Percentiles rank a stretch among this genome's conserved stretches.
Conservation (phyloP, 2,888 invertebrate species). For the Synergus japonicus region DNA sequence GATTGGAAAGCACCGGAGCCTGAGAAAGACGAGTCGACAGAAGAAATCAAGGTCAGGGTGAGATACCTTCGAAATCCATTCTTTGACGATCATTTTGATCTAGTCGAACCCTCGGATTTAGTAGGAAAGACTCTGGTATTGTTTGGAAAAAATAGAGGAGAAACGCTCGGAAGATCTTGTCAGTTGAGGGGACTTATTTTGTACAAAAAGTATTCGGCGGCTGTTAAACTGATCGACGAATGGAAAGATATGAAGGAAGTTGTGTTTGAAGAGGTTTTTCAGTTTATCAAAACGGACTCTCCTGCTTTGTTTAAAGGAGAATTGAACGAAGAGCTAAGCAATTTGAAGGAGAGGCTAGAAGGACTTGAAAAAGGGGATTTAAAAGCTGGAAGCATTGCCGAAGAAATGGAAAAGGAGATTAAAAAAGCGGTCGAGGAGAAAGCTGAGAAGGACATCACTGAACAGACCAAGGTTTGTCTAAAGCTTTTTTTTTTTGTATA, state of each 20-base stretch:
- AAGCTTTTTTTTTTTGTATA: conserved; percentile 34
- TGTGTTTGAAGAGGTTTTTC: conserved; percentile 76
- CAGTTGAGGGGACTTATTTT: conserved; percentile 84
- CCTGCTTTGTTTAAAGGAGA: conserved; percentile 68
- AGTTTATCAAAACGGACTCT: conserved; percentile 73
- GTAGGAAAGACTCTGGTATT: conserved; percentile 90
- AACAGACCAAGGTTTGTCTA: conserved; percentile 79
- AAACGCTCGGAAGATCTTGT: conserved; percentile 80
- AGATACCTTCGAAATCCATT: conserved; percentile 88
- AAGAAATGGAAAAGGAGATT: conserved; percentile 78
- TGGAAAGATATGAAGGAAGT: conserved; percentile 66
- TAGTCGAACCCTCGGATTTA: conserved; percentile 84
- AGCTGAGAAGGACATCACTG: conserved; percentile 80
- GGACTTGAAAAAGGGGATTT: conserved; percentile 59
- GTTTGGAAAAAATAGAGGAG: conserved; percentile 79
- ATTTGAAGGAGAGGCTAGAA: conserved; percentile 60
- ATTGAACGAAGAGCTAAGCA: conserved; percentile 73
- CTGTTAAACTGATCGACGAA: conserved; percentile 67
- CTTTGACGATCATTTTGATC: conserved; percentile 94
- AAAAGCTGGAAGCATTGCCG: conserved; percentile 73
- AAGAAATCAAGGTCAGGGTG: conserved; percentile 87
- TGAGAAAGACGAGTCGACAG: conserved; percentile 75
- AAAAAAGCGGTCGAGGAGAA: conserved; percentile 80
- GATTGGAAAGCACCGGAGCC: conserved; percentile 78
- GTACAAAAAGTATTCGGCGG: conserved; percentile 83